These are phyloP conservation scores for Delphinapterus leucas DNA, from an alignment of 2,113 vertebrate genomes.

Conservation along the genomic window DNA sequence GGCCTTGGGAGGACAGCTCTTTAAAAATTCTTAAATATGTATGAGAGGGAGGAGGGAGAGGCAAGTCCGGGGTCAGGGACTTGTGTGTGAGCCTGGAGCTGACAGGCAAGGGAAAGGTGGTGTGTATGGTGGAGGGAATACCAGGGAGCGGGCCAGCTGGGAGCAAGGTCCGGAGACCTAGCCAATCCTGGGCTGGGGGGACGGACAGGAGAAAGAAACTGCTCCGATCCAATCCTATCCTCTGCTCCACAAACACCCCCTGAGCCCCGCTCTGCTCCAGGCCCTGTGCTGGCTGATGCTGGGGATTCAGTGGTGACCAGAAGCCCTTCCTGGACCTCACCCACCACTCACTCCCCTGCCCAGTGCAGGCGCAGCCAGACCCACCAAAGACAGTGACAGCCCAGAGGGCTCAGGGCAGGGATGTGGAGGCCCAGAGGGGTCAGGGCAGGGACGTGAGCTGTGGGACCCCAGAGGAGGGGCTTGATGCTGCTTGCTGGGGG, in stretches of 20 bases:
- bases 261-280: accelerated
- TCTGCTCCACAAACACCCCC: not conserved
- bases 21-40: not conserved
- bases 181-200: not conserved
- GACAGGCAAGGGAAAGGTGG: not conserved
- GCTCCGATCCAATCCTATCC: not conserved
- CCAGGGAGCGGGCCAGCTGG: not conserved
- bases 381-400: not conserved
- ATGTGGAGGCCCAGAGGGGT: too few species aligned
- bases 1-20: not conserved
- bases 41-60: not conserved
- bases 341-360: not conserved
- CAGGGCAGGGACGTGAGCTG: not conserved
- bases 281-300: not conserved
- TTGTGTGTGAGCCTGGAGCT: not conserved
- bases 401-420: too few species aligned
- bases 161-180: not conserved
- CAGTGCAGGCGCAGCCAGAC: not conserved
- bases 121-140: not conserved
- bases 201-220: not conserved
- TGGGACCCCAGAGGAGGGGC: not conserved
- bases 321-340: not conserved
- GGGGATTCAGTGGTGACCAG: not conserved
- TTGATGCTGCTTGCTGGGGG: not conserved
- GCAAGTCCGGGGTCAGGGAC: not conserved